Evolutionary conservation across 2,113 vertebrate species (phyloP).

Genomic region (Mobula birostris): DNA sequence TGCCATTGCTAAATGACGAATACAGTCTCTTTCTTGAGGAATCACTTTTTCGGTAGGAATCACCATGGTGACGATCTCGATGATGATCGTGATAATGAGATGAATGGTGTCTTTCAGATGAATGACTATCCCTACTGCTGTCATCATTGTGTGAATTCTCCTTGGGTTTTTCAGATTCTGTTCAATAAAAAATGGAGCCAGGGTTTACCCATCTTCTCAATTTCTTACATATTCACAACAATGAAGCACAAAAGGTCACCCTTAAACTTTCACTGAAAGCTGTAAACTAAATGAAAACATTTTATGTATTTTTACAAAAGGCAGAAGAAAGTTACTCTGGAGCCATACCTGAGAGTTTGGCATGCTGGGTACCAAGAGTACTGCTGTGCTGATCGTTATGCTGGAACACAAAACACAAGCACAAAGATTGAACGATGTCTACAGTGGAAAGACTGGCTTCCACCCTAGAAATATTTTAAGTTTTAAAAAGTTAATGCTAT

Average conservation of each 20-base stretch:
- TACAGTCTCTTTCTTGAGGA: slow-evolving; percentile 81
- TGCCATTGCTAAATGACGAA: slow-evolving; percentile 88
- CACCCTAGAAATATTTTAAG: background rate
- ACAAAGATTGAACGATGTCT: background rate
- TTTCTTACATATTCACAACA: background rate
- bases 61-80: slow-evolving; percentile 75
- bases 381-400: slow-evolving; percentile 79
- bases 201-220: background rate
- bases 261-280: background rate
- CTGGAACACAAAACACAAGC: slow-evolving; percentile 52
- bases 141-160: slow-evolving; percentile 87
- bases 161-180: slow-evolving; percentile 82
- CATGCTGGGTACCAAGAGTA: slow-evolving; percentile 63
- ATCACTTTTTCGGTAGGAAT: slow-evolving; percentile 72
- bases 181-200: slow-evolving; percentile 42
- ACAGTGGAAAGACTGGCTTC: background rate
- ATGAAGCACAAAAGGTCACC: background rate
- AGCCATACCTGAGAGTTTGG: slow-evolving; percentile 77
- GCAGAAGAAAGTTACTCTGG: background rate
- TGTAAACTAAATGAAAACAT: background rate
- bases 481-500: background rate
- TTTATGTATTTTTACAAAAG: background rate
- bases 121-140: slow-evolving; percentile 94
- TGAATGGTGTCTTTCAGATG: slow-evolving; percentile 77
- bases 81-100: slow-evolving; percentile 72